Percentiles rank a stretch among this genome's conserved stretches.
Conservation (phyloP, 2,888 invertebrate species). For the Drosophila hawaiiensis region DNA sequence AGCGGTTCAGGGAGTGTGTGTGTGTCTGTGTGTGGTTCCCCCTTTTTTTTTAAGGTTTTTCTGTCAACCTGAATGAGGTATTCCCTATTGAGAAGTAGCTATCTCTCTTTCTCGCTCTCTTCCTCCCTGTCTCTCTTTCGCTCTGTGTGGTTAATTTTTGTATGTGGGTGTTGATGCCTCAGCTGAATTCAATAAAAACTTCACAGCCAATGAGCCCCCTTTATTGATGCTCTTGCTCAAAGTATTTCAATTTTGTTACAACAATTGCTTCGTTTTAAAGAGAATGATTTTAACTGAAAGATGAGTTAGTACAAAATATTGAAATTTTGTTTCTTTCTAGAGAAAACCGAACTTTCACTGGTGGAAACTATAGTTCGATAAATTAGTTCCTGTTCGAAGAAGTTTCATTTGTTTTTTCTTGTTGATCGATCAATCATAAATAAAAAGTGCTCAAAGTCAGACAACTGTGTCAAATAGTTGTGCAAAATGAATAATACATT, state of each 20-base stretch:
- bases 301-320: background rate
- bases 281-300: background rate
- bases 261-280: background rate
- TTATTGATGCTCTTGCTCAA: slow-evolving; percentile 9
- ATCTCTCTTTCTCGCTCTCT: background rate
- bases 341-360: background rate
- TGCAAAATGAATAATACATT: too few relatives aligned
- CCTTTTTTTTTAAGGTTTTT: background rate
- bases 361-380: too few relatives aligned
- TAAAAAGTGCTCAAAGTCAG: background rate
- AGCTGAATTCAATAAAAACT: slow-evolving; percentile 75
- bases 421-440: background rate
- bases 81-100: slow-evolving; percentile 10
- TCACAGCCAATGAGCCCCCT: slow-evolving; percentile 72
- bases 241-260: background rate
- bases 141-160: background rate
- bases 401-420: background rate
- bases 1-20: background rate
- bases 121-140: background rate
- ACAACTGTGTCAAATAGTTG: background rate
- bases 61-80: slow-evolving; percentile 18
- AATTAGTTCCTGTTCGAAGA: background rate
- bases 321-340: background rate
- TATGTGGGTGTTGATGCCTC: slow-evolving; percentile 63
- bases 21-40: slow-evolving; percentile 11